These are phyloP conservation scores for Hippolais icterina DNA, from an alignment of 2,113 vertebrate species.

Conservation along the genomic window DNA sequence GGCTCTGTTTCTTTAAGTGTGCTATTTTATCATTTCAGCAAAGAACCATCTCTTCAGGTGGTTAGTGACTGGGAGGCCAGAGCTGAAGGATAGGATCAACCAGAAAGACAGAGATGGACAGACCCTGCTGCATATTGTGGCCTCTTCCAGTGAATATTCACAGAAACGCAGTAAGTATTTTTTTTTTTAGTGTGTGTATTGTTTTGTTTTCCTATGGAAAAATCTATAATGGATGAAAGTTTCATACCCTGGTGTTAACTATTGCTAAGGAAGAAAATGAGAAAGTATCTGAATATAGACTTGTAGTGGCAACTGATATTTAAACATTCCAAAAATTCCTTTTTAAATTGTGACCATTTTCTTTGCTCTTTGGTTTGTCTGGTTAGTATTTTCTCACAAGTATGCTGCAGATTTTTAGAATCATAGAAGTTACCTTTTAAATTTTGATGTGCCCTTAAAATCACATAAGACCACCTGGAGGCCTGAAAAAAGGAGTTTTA, in stretches of 20 bases:
- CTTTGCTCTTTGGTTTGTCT: background rate
- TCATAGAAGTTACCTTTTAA: background rate
- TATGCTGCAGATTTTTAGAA: background rate
- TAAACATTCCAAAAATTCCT: background rate
- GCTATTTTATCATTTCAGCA: constrained; percentile 51
- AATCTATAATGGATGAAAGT: background rate
- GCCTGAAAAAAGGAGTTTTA: background rate
- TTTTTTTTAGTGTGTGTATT: background rate
- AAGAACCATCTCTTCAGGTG: constrained; percentile 74
- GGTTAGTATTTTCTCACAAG: background rate
- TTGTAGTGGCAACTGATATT: background rate
- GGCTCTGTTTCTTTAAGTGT: background rate
- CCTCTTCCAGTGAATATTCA: constrained; percentile 62
- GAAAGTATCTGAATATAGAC: background rate
- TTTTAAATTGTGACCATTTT: background rate
- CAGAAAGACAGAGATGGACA: constrained; percentile 71
- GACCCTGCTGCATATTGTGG: constrained; percentile 74
- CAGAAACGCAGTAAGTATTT: constrained; percentile 59
- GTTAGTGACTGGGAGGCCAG: constrained; percentile 64
- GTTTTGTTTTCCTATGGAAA: background rate
- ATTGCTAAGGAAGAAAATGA: background rate
- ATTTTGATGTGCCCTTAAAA: background rate
- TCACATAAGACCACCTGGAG: background rate
- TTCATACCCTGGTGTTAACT: background rate
- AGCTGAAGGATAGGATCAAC: constrained; percentile 72